Percentiles rank a stretch among this genome's conserved stretches.
Conservation (phyloP, 2,113 vertebrate species). For the Salvelinus alpinus region DNA sequence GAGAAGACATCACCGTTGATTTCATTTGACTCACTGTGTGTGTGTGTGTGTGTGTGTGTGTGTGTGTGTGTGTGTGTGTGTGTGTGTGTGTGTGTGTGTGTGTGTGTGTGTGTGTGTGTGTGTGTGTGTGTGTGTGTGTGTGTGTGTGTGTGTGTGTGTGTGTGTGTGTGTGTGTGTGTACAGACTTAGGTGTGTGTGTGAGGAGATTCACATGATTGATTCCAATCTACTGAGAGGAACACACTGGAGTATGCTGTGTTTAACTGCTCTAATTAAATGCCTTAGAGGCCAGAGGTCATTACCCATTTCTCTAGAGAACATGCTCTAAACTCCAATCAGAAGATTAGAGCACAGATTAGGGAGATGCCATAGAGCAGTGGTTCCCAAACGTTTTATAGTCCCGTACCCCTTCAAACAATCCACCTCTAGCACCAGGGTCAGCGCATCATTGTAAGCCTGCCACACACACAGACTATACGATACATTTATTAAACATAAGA, state of each 20-base stretch:
- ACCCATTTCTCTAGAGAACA: neutral
- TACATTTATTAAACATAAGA: no score
- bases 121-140: constrained; percentile 9
- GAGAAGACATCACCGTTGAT: neutral
- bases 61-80: constrained; percentile 1
- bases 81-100: constrained; percentile 4
- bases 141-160: neutral
- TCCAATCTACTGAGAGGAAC: constrained; percentile 13
- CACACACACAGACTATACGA: no score
- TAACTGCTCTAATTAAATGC: neutral
- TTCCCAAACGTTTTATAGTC: no score
- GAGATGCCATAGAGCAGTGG: no score
- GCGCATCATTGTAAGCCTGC: no score
- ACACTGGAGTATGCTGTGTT: neutral
- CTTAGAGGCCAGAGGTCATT: neutral
- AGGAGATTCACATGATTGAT: constrained; percentile 8
- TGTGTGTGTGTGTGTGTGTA: no score
- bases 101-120: constrained; percentile 6
- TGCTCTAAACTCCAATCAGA: neutral
- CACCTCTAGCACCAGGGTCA: no score
- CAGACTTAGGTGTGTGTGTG: constrained; percentile 4
- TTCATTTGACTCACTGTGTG: constrained; percentile 5
- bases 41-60: neutral
- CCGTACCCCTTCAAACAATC: no score
- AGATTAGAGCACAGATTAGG: neutral